These are phyloP conservation scores for Eurypyga helias DNA, from an alignment of 2,113 vertebrate species.

Conservation along the genomic window DNA sequence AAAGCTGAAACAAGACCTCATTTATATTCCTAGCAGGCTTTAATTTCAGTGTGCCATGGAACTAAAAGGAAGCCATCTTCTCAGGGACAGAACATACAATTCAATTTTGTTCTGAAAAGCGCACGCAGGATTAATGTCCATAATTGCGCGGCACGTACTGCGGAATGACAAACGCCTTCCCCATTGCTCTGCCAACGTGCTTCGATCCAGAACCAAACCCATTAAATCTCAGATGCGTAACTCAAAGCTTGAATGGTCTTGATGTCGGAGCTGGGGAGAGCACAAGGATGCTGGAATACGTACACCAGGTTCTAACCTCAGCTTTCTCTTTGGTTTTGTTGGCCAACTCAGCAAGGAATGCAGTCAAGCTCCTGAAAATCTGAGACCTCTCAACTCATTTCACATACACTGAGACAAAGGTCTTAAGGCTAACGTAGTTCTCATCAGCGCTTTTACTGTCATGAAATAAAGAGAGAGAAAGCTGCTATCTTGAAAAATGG, in stretches of 20 bases:
- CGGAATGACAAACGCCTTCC: constrained; percentile 29
- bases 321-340: neutral
- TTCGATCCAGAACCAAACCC: constrained; percentile 28
- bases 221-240: neutral
- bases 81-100: constrained; percentile 66
- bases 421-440: neutral
- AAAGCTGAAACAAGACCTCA: constrained; percentile 47
- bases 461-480: constrained; percentile 11
- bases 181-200: constrained; percentile 22
- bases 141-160: constrained; percentile 19
- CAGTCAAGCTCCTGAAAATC: neutral
- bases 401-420: neutral
- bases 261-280: neutral
- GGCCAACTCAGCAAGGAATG: neutral
- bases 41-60: constrained; percentile 46
- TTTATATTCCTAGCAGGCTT: constrained; percentile 61
- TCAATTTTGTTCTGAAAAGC: constrained; percentile 58
- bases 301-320: neutral
- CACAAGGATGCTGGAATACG: neutral
- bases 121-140: constrained; percentile 38
- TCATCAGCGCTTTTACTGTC: neutral
- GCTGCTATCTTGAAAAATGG: constrained; percentile 28
- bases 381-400: neutral
- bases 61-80: constrained; percentile 63
- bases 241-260: neutral